Conservation (phyloP, 2,113 vertebrate species). For the Murina feae region DNA sequence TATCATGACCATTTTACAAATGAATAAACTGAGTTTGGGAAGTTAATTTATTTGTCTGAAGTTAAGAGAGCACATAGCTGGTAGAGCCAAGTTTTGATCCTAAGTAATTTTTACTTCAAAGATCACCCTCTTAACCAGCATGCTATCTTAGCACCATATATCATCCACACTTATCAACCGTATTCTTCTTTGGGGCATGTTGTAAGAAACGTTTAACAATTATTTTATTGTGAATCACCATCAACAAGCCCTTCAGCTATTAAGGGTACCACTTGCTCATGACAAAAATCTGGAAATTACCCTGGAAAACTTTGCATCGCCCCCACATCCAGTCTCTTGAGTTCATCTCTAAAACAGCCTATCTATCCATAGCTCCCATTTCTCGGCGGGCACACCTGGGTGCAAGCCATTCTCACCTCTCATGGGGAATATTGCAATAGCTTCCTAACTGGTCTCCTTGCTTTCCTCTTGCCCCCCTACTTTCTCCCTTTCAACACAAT, state of each 20-base stretch:
- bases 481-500: not conserved
- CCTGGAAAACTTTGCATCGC: not conserved
- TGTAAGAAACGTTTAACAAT: not conserved
- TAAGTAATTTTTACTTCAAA: not conserved
- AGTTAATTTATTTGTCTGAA: not conserved
- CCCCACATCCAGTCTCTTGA: not conserved
- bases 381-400: not conserved
- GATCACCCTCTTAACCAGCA: not conserved
- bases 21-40: not conserved
- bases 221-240: not conserved
- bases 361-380: not conserved
- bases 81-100: not conserved
- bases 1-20: conserved; percentile 1
- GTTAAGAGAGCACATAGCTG: not conserved
- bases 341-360: not conserved
- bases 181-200: not conserved
- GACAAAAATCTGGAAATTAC: not conserved
- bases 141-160: not conserved
- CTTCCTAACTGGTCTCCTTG: not conserved
- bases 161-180: not conserved
- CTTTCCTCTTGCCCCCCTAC: not conserved
- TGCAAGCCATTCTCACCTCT: not conserved
- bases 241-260: not conserved
- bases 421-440: not conserved
- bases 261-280: not conserved